Conservation (phyloP, 2,888 invertebrate genomes). For the Patella caerulea region DNA sequence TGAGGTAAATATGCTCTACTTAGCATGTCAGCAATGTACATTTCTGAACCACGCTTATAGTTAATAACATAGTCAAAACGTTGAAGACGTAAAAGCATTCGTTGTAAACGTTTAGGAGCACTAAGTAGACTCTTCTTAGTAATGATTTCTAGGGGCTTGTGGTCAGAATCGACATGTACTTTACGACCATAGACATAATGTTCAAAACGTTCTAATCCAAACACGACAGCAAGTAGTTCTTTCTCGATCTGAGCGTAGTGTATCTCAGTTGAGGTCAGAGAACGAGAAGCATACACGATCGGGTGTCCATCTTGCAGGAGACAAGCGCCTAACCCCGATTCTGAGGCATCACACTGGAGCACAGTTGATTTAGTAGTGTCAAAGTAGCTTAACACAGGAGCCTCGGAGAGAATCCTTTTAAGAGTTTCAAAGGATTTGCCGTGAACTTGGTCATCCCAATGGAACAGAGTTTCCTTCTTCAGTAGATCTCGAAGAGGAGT, state of each 20-base stretch:
- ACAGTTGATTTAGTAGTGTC: too few relatives aligned
- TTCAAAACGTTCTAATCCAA: slow-evolving; percentile 37
- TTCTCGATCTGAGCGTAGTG: slow-evolving; percentile 49
- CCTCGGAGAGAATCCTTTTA: too few relatives aligned
- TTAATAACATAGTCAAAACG: slow-evolving; percentile 34
- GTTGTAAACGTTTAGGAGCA: slow-evolving; percentile 40
- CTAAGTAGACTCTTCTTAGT: slow-evolving; percentile 13
- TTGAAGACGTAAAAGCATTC: slow-evolving; percentile 46
- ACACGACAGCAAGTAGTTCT: slow-evolving; percentile 43
- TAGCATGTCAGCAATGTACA: slow-evolving; percentile 38
- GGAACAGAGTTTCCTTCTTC: too few relatives aligned
- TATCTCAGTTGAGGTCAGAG: slow-evolving; percentile 37
- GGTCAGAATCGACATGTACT: slow-evolving; percentile 36
- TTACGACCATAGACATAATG: slow-evolving; percentile 38
- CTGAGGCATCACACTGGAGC: too few relatives aligned
- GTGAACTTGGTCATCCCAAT: too few relatives aligned
- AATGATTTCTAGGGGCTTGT: slow-evolving; percentile 40
- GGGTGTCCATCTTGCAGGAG: slow-evolving; percentile 40
- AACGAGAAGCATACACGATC: slow-evolving; percentile 38
- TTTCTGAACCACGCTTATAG: slow-evolving; percentile 36
- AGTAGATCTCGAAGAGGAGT: too few relatives aligned
- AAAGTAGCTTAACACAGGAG: too few relatives aligned
- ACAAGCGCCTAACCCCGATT: slow-evolving; percentile 38
- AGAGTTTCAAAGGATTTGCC: too few relatives aligned
- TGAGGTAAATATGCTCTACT: slow-evolving; percentile 27